phyloP scores from a whole-genome alignment of 2,113 vertebrate species.

The Rousettus leschenaultii region DNA sequence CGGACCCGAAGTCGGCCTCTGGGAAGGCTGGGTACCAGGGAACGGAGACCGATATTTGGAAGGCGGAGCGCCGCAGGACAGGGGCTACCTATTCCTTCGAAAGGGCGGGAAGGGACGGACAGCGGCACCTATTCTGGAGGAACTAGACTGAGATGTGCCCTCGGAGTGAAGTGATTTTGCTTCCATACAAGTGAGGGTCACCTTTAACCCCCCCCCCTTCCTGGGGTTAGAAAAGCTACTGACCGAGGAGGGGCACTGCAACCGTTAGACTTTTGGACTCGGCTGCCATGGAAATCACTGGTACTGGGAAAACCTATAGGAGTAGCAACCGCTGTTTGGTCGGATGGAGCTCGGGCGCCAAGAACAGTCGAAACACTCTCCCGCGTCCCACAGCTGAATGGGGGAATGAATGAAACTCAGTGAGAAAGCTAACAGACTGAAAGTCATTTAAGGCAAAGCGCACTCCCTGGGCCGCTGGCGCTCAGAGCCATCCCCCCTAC shows the following conservation, averaged over 20 bases:
- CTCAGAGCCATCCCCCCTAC: rapidly evolving
- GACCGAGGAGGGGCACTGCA: not conserved
- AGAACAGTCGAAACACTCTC: not conserved
- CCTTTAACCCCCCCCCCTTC: not conserved
- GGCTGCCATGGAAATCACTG: not conserved
- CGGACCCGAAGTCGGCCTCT: conserved; percentile 17
- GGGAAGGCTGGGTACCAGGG: not conserved
- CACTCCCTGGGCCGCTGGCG: not conserved
- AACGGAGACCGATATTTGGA: not conserved
- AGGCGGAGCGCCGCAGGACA: not conserved
- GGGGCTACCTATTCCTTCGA: not conserved
- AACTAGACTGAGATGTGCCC: not conserved
- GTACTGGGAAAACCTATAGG: not conserved
- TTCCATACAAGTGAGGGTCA: not conserved
- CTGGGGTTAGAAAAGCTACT: not conserved
- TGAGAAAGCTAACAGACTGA: not conserved
- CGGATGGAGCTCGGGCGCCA: not conserved
- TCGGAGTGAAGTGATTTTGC: not conserved
- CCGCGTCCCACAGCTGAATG: not conserved
- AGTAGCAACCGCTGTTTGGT: not conserved
- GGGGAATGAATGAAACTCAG: not conserved
- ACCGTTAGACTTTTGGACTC: not conserved
- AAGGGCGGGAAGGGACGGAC: not conserved
- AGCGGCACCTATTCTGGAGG: not conserved
- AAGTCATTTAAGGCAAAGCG: not conserved